Evolutionary conservation across 2,113 vertebrate species (phyloP).

Genomic region (Coreoperca whiteheadi): DNA sequence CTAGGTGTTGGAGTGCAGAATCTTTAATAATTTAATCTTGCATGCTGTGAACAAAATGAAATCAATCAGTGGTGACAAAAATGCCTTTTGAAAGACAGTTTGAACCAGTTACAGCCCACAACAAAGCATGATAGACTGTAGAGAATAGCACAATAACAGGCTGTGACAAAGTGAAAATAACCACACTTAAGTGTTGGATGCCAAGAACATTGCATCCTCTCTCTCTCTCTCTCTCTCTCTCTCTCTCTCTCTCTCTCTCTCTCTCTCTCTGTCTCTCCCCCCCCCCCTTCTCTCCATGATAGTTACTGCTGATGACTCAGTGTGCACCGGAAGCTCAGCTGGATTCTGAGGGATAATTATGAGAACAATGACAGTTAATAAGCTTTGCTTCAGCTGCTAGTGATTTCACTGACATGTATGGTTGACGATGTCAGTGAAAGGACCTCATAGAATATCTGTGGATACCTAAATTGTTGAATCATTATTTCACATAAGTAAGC

Average conservation of each 20-base stretch:
- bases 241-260: not conserved
- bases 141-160: constrained; percentile 31
- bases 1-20: not conserved
- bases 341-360: constrained; percentile 38
- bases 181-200: constrained; percentile 22
- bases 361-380: constrained; percentile 49
- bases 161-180: constrained; percentile 47
- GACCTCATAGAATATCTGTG: not conserved
- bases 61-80: not conserved
- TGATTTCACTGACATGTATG: constrained; percentile 26
- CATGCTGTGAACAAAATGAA: constrained; percentile 2
- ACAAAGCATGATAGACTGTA: constrained; percentile 24
- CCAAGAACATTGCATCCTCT: constrained; percentile 43
- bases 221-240: constrained; percentile 10
- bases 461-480: not conserved
- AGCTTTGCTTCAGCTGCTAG: constrained; percentile 30
- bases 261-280: not conserved
- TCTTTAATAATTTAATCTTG: not conserved
- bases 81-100: not conserved
- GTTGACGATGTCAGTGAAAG: not conserved
- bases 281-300: constrained; percentile 8
- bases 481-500: not conserved
- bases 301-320: constrained; percentile 66
- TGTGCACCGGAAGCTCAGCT: constrained; percentile 44
- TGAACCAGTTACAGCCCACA: not conserved